phyloP scores from a whole-genome alignment of 2,797 vertebrate genomes.

The Aplochiton taeniatus region DNA sequence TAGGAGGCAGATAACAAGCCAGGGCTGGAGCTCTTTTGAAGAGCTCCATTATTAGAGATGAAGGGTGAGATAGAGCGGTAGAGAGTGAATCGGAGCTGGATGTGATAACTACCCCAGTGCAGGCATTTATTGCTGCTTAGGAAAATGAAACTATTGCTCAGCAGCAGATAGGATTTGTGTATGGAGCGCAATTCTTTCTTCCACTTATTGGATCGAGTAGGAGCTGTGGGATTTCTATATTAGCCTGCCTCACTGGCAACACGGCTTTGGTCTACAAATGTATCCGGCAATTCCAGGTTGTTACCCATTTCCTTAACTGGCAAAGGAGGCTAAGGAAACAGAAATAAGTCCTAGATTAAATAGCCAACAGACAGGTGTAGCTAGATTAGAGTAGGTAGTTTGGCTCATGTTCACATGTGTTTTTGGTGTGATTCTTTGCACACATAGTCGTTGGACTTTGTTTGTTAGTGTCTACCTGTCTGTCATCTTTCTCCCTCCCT shows the following conservation, averaged over 20 bases:
- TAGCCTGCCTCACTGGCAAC: conserved; percentile 31
- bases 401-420: too few relatives aligned
- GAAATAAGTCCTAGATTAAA: too few relatives aligned
- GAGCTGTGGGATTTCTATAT: conserved; percentile 42
- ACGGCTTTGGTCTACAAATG: conserved; percentile 17
- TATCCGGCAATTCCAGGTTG: conserved; percentile 5
- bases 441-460: conserved; percentile 14
- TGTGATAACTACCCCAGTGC: conserved; percentile 47
- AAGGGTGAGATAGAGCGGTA: conserved; percentile 48
- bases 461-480: too few relatives aligned
- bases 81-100: conserved; percentile 32
- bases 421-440: neutral
- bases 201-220: conserved; percentile 45
- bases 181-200: conserved; percentile 40
- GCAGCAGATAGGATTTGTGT: conserved; percentile 47
- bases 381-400: too few relatives aligned
- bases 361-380: too few relatives aligned
- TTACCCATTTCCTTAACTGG: neutral
- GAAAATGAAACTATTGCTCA: conserved; percentile 58
- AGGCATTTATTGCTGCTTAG: conserved; percentile 53
- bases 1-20: conserved; percentile 19
- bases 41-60: conserved; percentile 53
- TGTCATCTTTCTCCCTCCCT: too few relatives aligned
- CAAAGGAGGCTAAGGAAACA: neutral
- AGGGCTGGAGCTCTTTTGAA: conserved; percentile 43